A percentile compares a stretch with the other conserved stretches of the same genome.
Evolutionary conservation across 2,888 invertebrate species (phyloP).

Genomic region (Pyralis farinalis): DNA sequence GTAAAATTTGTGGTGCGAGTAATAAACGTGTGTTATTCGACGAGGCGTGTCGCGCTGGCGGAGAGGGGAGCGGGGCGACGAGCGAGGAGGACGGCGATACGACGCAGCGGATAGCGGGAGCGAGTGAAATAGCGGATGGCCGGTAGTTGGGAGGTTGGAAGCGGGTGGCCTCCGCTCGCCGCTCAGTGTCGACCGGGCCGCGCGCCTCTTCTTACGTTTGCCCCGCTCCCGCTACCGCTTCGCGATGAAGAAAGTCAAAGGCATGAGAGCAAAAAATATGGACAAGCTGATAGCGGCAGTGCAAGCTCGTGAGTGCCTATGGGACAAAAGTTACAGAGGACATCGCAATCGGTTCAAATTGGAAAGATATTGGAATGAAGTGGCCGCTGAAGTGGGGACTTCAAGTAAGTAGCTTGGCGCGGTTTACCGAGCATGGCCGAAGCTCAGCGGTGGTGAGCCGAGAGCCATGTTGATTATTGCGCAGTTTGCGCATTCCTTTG

Average conservation of each 20-base stretch:
- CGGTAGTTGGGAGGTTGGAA: constrained; percentile 31
- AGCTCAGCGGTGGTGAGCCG: constrained; percentile 3
- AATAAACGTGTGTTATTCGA: constrained; percentile 18
- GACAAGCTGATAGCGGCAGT: constrained; percentile 73
- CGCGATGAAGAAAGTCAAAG: constrained; percentile 57
- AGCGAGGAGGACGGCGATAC: constrained; percentile 56
- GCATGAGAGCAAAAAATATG: constrained; percentile 64
- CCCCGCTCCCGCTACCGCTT: constrained; percentile 55
- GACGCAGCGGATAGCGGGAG: constrained; percentile 39
- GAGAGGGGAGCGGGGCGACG: constrained; percentile 56
- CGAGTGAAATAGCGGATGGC: constrained; percentile 31
- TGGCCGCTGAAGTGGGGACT: constrained; percentile 68
- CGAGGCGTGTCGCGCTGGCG: constrained; percentile 38
- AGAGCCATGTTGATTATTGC: constrained; percentile 11
- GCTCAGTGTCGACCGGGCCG: constrained; percentile 48
- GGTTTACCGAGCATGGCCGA: constrained; percentile 14
- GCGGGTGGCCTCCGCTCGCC: constrained; percentile 21
- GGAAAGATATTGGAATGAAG: constrained; percentile 75
- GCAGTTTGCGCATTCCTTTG: background rate
- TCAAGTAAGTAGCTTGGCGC: constrained; percentile 60
- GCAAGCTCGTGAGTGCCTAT: constrained; percentile 69
- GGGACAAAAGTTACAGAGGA: constrained; percentile 71
- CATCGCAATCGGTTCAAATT: constrained; percentile 69
- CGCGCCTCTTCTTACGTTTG: constrained; percentile 42
- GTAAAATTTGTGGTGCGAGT: constrained; percentile 6